A percentile compares a stretch with the other conserved stretches of the same genome.
Evolutionary conservation across 1,140 invertebrate species (phyloP).

Genomic region (Orchesella cincta): DNA sequence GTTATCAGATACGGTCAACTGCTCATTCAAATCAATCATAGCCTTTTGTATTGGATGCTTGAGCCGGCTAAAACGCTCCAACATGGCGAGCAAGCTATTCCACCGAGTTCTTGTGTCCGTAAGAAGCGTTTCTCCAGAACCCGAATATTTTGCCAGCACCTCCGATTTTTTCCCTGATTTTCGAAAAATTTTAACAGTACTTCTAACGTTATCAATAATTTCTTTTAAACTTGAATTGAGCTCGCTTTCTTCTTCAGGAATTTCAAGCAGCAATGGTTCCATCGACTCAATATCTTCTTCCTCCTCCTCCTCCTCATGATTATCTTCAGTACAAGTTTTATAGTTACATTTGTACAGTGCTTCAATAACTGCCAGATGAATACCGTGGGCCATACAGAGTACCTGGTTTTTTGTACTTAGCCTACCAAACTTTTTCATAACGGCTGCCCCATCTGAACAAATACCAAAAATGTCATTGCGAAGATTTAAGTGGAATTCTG

Average conservation of each 20-base stretch:
- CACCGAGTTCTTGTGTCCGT: slow-evolving; percentile 20
- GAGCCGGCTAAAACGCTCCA: background rate
- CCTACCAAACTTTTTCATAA: slow-evolving; percentile 36
- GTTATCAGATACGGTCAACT: background rate
- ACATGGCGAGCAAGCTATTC: background rate
- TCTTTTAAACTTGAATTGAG: no score
- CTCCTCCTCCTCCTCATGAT: background rate
- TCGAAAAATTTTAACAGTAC: background rate
- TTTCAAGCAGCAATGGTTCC: background rate
- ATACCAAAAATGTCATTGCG: slow-evolving; percentile 23
- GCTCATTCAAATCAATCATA: background rate
- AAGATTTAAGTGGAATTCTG: background rate
- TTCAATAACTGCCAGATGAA: slow-evolving; percentile 36
- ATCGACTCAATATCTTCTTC: background rate
- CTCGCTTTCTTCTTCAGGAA: background rate
- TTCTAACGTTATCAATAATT: background rate
- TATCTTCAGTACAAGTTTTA: background rate
- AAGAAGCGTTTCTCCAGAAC: no score
- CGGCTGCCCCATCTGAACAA: slow-evolving; percentile 33
- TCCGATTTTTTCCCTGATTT: background rate
- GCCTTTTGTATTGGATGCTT: background rate
- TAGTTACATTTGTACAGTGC: slow-evolving; percentile 34
- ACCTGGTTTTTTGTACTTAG: slow-evolving; percentile 13
- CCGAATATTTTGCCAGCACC: background rate
- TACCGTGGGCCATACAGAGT: slow-evolving; percentile 37